Base-by-base conservation (phyloP, 2,113 vertebrate genomes). In the Sinocyclocheilus rhinocerous region DNA sequence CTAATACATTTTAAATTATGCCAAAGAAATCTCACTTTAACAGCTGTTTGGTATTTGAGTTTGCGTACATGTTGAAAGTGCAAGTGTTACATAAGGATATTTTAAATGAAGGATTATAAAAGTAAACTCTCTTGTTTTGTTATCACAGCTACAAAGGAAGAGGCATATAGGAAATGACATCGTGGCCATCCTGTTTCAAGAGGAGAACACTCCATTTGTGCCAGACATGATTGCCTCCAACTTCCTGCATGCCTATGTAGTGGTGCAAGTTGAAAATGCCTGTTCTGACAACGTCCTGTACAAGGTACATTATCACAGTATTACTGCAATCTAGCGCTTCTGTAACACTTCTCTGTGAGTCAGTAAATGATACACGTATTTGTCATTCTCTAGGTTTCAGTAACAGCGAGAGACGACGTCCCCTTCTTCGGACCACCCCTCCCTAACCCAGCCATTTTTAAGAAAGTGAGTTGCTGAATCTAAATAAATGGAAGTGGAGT, bases 101-200 rank as follows among this genome's bases (percentile, higher is more conserved):
- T 76, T 76, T 52, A 76, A 76, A 76, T 76, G 26, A 55, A 55
- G 15, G 11, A 81, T 63, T 81, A 42, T 63, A 6, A 39, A 76
- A 52, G 8, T 39, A 39, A 79, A 39, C 16, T 16, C 22, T 42
- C 29, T 81, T 52, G 39, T 42, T 36, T 10, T 90, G 45, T 89
- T 83, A 84, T 73, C 89, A 87, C 94, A 99, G 98, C 94, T 99
- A 89, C 98, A 99, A 95, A 95, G 97, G 78, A 99, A 99, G 89
- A 94, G 98, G 26, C 98, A 99, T 94, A 98, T 99, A 8, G 98
- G 98, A 85, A 99, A 99, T 4, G 98, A 99, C 94, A 99, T 99
- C 0, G 97, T 99, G 6, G 98, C 97, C 48, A 88, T 99, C 80
- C 94, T 99, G 89, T 99, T 99, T 95, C 98, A 99, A 94, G 98